A percentile compares a stretch with the other conserved stretches of the same genome.
Evolutionary conservation across 2,888 invertebrate species (phyloP).

Genomic region (Lepidocyrtinus sp.): DNA sequence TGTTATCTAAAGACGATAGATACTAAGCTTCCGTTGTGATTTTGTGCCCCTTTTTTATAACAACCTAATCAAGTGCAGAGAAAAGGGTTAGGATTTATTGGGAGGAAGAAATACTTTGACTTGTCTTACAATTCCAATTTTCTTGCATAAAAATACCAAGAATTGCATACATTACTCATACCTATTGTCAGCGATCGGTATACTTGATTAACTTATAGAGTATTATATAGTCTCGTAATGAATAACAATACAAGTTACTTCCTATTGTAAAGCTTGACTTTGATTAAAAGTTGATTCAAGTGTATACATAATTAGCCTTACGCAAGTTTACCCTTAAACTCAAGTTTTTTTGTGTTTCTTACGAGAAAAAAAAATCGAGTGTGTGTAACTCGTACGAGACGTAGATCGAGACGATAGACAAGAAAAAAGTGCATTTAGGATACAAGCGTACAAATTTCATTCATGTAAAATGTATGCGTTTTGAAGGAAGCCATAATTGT

Average conservation of each 20-base stretch:
- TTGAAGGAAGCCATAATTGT: slow-evolving; percentile 34
- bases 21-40: neutral
- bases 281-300: neutral
- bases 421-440: neutral
- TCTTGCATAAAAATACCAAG: neutral
- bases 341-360: too few relatives aligned
- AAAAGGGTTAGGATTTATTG: too few relatives aligned
- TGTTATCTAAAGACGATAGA: neutral
- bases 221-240: neutral
- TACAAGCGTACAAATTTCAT: too few relatives aligned
- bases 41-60: neutral
- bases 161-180: too few relatives aligned
- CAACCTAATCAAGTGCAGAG: neutral
- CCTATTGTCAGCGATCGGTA: neutral
- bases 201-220: neutral
- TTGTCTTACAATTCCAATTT: neutral
- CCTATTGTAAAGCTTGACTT: neutral
- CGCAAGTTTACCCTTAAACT: neutral
- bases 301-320: neutral
- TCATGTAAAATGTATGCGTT: neutral
- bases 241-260: neutral
- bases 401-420: too few relatives aligned
- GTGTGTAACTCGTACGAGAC: too few relatives aligned
- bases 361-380: too few relatives aligned
- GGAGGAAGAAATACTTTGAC: neutral